Evolutionary conservation across 2,113 vertebrate species (phyloP).

Genomic region (Lasiurus cinereus): DNA sequence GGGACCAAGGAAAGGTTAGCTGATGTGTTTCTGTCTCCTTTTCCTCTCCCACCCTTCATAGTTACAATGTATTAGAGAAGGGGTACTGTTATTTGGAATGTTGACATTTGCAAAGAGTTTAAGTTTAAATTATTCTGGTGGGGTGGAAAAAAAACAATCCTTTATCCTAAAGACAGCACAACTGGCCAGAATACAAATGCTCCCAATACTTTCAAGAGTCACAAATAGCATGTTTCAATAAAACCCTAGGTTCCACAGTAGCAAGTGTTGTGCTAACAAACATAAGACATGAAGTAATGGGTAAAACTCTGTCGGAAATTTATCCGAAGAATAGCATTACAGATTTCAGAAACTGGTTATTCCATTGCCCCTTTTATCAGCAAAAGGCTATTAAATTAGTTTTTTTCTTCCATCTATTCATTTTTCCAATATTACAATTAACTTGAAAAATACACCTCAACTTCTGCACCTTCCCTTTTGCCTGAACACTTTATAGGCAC

Average conservation of each 20-base stretch:
- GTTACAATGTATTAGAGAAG: neutral
- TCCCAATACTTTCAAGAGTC: constrained; percentile 4
- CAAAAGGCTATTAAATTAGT: neutral
- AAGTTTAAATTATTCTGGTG: constrained; percentile 1
- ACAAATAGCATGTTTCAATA: neutral
- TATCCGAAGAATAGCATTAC: neutral
- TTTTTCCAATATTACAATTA: constrained; percentile 64
- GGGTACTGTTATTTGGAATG: neutral
- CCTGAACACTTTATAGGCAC: neutral
- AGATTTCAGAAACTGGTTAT: neutral
- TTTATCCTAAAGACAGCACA: constrained; percentile 37
- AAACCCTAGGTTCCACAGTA: neutral
- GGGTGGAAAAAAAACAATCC: neutral
- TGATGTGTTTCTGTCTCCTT: neutral
- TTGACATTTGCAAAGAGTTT: neutral
- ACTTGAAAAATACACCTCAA: neutral
- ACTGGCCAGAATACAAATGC: neutral
- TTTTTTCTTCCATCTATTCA: constrained; percentile 46
- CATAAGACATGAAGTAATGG: neutral
- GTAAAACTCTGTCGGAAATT: neutral
- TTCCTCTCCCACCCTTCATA: neutral
- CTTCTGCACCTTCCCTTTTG: constrained; percentile 56
- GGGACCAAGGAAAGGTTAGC: neutral
- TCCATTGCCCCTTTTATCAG: neutral
- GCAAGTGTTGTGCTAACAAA: neutral